Evolutionary conservation across 2,888 invertebrate species (phyloP), one percentile per base, ranked within the genome.

Genomic region (Stenurella melanura): DNA sequence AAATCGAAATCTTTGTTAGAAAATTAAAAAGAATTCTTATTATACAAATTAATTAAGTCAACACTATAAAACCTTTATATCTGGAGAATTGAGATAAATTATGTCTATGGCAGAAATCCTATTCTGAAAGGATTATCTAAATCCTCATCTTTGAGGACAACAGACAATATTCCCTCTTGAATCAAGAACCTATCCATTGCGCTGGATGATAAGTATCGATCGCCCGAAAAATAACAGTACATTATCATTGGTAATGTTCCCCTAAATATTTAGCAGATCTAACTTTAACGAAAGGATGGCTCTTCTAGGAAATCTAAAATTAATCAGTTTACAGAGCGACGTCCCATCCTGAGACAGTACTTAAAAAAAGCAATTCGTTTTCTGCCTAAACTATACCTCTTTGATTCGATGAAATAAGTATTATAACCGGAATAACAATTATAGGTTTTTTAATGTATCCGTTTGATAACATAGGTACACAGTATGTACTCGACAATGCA

Each of bases 81-180:
- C 42, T 42, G 42, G 12, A 15, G 42, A 12, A 17, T n/a, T 50
- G 42, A n/a, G 50, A 50, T 50, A 15, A n/a, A 50, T 50, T 50
- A n/a, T 50, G 50, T 50, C 50, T 50, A n/a, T 50, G 50, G 15
- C 50, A 50, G 50, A 50, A 2, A 50, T 50, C 50, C 50, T n/a
- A 50, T 50, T 50, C 15, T 50, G n/a, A 12, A 12, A 42, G 50
- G 50, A 50, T 50, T 50, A 50, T 50, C 50, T 50, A n/a, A 50
- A 50, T 50, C 50, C 50, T n/a, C 50, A 50, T 50, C n/a, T 50
- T 50, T 50, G n/a, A 50, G n/a, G n/a, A 50, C 50, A 50, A 50
- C 50, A 50, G 42, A 15, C 42, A 42, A 42, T 50, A 50, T 50
- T 42, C 42, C 12, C 42, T 42, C 42, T 42, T 42, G 42, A 50